Conservation (phyloP, 2,888 invertebrate species). For the Drosophila eohydei region DNA sequence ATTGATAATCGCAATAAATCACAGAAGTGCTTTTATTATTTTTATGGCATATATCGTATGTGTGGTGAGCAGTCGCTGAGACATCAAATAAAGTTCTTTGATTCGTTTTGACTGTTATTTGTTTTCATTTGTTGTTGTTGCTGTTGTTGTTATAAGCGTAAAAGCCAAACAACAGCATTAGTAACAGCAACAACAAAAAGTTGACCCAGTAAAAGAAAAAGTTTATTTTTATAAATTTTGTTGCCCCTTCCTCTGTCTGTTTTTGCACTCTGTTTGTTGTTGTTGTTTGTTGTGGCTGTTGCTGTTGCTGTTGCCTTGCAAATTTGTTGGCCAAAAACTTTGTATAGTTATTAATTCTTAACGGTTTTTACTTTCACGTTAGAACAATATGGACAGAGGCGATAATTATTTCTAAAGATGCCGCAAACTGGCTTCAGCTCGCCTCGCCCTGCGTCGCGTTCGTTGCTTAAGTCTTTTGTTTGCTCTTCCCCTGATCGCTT, state of each 20-base stretch:
- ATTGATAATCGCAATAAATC: constrained; percentile 79
- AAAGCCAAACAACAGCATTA: constrained; percentile 47
- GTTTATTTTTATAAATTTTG: constrained; percentile 66
- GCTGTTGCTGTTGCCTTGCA: constrained; percentile 25
- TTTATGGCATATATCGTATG: constrained; percentile 45
- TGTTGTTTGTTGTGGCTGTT: background rate
- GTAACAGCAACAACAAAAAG: constrained; percentile 47
- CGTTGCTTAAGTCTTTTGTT: constrained; percentile 68
- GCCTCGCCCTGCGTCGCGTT: constrained; percentile 28
- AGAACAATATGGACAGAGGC: constrained; percentile 79
- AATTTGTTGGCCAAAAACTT: constrained; percentile 57
- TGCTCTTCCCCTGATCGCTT: constrained; percentile 54
- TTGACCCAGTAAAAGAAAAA: constrained; percentile 78
- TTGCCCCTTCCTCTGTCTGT: constrained; percentile 28
- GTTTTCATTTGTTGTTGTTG: constrained; percentile 20
- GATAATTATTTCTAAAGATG: constrained; percentile 74
- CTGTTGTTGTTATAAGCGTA: constrained; percentile 19
- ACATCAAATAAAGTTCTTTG: constrained; percentile 42
- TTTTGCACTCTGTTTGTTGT: constrained; percentile 27
- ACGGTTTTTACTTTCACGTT: constrained; percentile 80
- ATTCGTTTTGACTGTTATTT: constrained; percentile 54
- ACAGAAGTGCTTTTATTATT: constrained; percentile 57
- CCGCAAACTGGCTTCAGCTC: constrained; percentile 40
- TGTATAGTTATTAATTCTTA: constrained; percentile 77
- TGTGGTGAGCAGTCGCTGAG: constrained; percentile 21